phyloP scores from a whole-genome alignment of 2,888 invertebrate genomes.

The Hyposoter didymator region DNA sequence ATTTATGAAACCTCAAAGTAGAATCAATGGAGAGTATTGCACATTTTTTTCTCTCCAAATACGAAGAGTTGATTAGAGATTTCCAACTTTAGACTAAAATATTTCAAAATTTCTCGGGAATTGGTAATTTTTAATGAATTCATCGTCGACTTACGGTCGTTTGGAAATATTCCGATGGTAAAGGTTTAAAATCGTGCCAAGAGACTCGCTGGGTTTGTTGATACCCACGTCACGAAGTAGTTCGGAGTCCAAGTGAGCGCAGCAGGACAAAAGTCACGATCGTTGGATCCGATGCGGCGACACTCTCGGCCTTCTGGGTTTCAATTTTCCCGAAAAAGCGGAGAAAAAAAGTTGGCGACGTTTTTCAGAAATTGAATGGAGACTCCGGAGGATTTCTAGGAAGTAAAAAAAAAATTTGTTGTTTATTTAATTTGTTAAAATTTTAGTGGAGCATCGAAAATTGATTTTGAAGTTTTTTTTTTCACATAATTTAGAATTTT shows the following conservation, averaged over 20 bases:
- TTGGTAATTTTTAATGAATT: no score
- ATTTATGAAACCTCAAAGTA: no score
- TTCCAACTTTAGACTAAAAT: no score
- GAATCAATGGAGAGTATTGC: no score
- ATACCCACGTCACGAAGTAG: background rate
- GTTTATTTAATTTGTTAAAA: conserved; percentile 5
- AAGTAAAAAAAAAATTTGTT: conserved; percentile 7
- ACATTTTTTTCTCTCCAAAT: no score
- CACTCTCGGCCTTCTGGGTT: conserved; percentile 48
- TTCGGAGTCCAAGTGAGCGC: conserved; percentile 25
- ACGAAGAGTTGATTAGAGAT: no score
- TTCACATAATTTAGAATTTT: conserved; percentile 22
- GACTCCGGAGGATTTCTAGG: conserved; percentile 15
- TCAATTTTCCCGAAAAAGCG: conserved; percentile 23
- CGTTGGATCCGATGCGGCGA: conserved; percentile 50
- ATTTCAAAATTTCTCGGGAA: no score
- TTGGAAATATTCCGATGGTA: background rate
- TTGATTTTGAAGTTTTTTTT: background rate
- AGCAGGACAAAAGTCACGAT: conserved; percentile 54
- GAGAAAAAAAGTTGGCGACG: background rate
- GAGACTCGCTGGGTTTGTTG: background rate
- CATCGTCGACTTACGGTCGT: background rate
- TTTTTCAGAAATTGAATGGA: conserved; percentile 4
- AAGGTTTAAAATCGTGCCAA: background rate
- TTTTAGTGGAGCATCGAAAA: background rate